Evolutionary conservation across 2,113 vertebrate genomes (phyloP).

Genomic region (Oncorhynchus clarkii): DNA sequence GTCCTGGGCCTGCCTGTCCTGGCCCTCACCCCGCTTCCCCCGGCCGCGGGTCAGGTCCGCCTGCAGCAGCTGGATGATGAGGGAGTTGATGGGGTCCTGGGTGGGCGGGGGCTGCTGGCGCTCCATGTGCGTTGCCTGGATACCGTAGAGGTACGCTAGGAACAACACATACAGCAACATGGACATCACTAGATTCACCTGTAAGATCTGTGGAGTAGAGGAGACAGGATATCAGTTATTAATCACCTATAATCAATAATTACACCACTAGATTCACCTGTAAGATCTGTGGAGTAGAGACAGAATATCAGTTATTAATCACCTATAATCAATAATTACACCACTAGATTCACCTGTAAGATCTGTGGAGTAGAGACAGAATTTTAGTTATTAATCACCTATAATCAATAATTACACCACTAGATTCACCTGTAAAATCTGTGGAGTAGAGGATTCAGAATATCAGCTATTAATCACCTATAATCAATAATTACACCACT

Average conservation of each 20-base stretch:
- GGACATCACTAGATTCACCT: conserved; percentile 99
- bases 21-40: conserved; percentile 70
- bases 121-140: conserved; percentile 92
- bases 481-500: too few species aligned
- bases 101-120: conserved; percentile 78
- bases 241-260: background rate
- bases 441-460: conserved; percentile 57
- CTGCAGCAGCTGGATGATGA: conserved; percentile 95
- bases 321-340: background rate
- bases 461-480: background rate
- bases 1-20: conserved; percentile 51
- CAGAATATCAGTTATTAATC: background rate
- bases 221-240: conserved; percentile 29
- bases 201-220: conserved; percentile 85
- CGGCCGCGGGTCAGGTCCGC: conserved; percentile 88
- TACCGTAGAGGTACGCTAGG: conserved; percentile 95
- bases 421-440: conserved; percentile 90
- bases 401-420: too few species aligned
- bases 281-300: conserved; percentile 84
- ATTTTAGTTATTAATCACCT: background rate
- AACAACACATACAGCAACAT: conserved; percentile 98
- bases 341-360: conserved; percentile 82
- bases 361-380: conserved; percentile 74
- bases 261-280: conserved; percentile 72
- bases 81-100: conserved; percentile 90